Percentiles rank a stretch among this genome's conserved stretches.
These are phyloP conservation scores for Pipra filicauda DNA, from an alignment of 2,113 vertebrate genomes.

Conservation along the genomic window DNA sequence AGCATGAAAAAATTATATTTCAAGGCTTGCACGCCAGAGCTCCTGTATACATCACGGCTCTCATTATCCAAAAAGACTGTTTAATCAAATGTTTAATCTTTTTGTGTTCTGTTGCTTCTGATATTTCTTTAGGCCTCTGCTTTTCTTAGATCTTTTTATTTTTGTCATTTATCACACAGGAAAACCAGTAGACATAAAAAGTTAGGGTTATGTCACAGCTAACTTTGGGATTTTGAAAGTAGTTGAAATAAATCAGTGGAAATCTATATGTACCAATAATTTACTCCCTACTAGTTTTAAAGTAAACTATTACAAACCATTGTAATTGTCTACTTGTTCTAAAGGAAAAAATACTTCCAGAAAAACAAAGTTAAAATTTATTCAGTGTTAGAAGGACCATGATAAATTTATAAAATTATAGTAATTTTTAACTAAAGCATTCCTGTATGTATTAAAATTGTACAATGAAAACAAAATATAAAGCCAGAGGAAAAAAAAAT, in stretches of 20 bases:
- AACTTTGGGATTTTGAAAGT: neutral
- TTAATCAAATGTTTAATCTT: neutral
- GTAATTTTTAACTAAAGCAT: neutral
- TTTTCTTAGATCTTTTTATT: neutral
- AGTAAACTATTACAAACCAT: neutral
- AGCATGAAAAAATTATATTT: neutral
- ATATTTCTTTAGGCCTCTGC: neutral
- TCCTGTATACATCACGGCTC: neutral
- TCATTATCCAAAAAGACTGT: neutral
- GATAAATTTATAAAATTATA: neutral
- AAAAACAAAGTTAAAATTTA: neutral
- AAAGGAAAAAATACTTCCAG: fast-evolving
- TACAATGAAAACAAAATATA: neutral
- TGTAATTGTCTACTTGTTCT: neutral
- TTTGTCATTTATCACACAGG: neutral
- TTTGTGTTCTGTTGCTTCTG: neutral
- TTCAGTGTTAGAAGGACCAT: neutral
- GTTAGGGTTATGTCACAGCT: neutral
- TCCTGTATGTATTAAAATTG: neutral
- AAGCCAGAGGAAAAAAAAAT: neutral
- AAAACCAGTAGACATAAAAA: neutral
- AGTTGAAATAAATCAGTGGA: neutral
- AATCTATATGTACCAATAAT: neutral
- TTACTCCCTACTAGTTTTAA: neutral
- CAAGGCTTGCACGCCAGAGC: neutral